These are phyloP conservation scores for Lacerta viridis DNA, from an alignment of 2,797 vertebrate species.

Conservation along the genomic window DNA sequence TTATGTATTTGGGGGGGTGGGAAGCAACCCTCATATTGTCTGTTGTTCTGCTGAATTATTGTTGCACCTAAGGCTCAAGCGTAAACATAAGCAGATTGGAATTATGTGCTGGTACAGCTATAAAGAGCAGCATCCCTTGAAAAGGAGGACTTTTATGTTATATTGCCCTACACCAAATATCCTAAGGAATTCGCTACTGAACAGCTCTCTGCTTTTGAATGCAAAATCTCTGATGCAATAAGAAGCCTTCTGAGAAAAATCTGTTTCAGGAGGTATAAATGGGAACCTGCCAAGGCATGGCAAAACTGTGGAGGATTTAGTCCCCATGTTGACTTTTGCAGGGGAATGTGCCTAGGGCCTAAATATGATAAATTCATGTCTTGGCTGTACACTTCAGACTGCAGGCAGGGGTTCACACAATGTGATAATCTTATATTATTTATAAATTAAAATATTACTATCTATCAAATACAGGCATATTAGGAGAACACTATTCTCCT, in stretches of 20 bases:
- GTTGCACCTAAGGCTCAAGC: not conserved
- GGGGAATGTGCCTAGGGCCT: not conserved
- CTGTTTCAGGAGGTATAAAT: not conserved
- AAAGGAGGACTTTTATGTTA: not conserved
- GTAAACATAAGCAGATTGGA: slow-evolving; percentile 1
- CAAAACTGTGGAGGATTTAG: not conserved
- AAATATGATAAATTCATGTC: not conserved
- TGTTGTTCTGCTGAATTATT: not conserved
- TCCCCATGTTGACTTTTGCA: not conserved
- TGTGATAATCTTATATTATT: not conserved
- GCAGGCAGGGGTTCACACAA: not conserved
- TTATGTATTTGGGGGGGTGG: not conserved
- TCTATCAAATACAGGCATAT: not conserved
- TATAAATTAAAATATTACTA: not conserved
- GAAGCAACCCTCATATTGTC: not conserved
- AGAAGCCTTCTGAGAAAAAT: not conserved
- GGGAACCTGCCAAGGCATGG: too few species aligned
- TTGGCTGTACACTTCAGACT: not conserved
- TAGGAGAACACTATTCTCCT: not conserved
- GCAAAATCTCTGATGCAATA: not conserved
- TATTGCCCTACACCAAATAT: slow-evolving; percentile 1
- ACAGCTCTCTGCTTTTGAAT: not conserved
- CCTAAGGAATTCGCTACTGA: slow-evolving; percentile 20
- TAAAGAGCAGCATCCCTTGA: slow-evolving; percentile 16
- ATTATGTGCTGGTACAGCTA: not conserved